Percentiles rank a stretch among this genome's conserved stretches.
phyloP scores from a whole-genome alignment of 2,113 vertebrate species.

The Gopherus flavomarginatus region DNA sequence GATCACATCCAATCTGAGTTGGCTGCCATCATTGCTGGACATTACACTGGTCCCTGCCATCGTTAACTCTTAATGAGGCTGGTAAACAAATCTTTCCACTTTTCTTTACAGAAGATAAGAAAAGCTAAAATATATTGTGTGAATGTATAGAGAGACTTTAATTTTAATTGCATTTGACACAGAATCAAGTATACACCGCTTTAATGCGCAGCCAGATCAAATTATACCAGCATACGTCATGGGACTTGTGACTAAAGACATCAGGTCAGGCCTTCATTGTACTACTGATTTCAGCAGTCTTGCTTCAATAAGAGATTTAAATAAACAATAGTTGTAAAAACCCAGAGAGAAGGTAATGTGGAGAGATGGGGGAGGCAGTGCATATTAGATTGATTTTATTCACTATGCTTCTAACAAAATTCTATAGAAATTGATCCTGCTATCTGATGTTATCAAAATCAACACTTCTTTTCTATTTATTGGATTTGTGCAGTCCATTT shows the following conservation, averaged over 20 bases:
- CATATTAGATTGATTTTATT: neutral
- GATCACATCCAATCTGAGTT: neutral
- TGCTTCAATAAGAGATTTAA: conserved; percentile 15
- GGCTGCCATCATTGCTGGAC: neutral
- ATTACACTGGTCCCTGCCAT: neutral
- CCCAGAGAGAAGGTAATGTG: neutral
- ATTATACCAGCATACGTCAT: neutral
- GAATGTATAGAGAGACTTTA: neutral
- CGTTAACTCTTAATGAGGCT: neutral
- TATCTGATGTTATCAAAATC: conserved; percentile 43
- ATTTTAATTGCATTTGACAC: neutral
- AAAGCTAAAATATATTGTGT: neutral
- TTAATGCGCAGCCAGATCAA: neutral
- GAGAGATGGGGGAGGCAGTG: neutral
- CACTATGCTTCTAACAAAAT: neutral
- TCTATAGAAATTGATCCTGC: conserved; percentile 38
- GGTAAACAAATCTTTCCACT: neutral
- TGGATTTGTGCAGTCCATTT: conserved; percentile 17
- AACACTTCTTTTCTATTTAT: conserved; percentile 26
- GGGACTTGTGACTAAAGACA: neutral
- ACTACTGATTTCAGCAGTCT: neutral
- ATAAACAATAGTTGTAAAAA: neutral
- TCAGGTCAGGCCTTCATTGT: neutral
- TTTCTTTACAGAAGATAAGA: neutral
- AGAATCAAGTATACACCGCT: neutral